Conservation (phyloP, 2,113 vertebrate genomes). For the Colaptes auratus region DNA sequence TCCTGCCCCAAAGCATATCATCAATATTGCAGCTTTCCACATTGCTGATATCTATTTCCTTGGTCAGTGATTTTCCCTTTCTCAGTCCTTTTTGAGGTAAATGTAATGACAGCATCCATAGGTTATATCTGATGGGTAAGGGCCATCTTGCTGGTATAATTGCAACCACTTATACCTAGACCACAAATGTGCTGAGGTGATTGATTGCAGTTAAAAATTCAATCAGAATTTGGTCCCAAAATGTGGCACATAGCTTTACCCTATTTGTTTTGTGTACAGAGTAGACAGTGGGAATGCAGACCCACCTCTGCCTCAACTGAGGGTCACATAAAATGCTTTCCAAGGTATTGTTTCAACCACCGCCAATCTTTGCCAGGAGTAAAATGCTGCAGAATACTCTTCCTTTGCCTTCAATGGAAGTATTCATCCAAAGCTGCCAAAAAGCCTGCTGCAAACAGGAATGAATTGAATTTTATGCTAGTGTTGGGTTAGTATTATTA, state of each 20-base stretch:
- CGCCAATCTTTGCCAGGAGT: background rate
- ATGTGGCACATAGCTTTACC: background rate
- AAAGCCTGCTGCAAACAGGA: background rate
- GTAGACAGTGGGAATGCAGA: background rate
- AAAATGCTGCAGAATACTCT: background rate
- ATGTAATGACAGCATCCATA: background rate
- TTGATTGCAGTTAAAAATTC: background rate
- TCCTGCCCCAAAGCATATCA: background rate
- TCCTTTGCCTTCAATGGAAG: background rate
- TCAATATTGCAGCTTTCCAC: background rate
- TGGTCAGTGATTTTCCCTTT: background rate
- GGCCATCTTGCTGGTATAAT: background rate
- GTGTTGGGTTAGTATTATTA: background rate
- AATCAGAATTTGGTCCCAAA: background rate
- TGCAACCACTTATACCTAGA: background rate
- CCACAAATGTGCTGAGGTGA: background rate
- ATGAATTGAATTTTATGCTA: background rate
- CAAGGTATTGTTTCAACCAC: background rate
- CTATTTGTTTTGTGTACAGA: background rate
- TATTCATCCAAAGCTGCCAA: background rate
- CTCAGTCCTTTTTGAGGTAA: background rate
- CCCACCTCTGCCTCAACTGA: background rate
- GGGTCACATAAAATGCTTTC: background rate
- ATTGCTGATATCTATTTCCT: background rate
- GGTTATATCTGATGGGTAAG: background rate